Evolutionary conservation across 2,888 invertebrate species (phyloP), one percentile per base, ranked within the genome.

Genomic region (Ephialtes manifestator): DNA sequence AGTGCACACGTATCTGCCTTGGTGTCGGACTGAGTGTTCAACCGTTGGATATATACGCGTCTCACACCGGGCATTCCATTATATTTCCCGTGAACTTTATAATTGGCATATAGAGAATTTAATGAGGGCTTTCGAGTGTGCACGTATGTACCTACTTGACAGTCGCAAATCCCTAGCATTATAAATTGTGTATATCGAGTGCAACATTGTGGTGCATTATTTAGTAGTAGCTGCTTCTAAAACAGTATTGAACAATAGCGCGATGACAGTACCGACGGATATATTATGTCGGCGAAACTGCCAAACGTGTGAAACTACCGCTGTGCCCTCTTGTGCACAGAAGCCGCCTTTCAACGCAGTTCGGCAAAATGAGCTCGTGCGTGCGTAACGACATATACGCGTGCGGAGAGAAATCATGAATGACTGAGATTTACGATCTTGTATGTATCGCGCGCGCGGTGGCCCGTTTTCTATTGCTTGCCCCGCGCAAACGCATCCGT

Each of bases 391-490:
- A 24, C 65, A 72, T 60, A 48, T 68, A 63, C 76, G 81, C 72
- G 60, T 68, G 46, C 71, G 77, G 60, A 85, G 87, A 87, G 87
- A 87, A 87, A 87, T 87, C 86, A 87, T 85, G 82, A 87, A 87
- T 87, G 87, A 85, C 84, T 87, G 79, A 85, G 85, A 83, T 87
- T 87, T 87, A 85, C 86, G 87, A 86, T 84, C 86, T 58, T 65
- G 77, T 55, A 58, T 58, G 77, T 58, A 75, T 68, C 72, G 60
- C 74, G 70, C 77, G 63, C 28, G 71, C 78, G 74, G 60, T 80
- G 74, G 78, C 82, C 77, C 76, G 81, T 85, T 86, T 86, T 86
- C 86, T 85, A 86, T 85, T 83, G 77, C 77, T 81, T 71, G 63
- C 13, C 46, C 80, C 31, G 65, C 63, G 71, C 55, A 39, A 55